Evolutionary conservation across 2,113 vertebrate species (phyloP), one percentile per base, ranked within the genome.

Genomic region (Podarcis muralis): DNA sequence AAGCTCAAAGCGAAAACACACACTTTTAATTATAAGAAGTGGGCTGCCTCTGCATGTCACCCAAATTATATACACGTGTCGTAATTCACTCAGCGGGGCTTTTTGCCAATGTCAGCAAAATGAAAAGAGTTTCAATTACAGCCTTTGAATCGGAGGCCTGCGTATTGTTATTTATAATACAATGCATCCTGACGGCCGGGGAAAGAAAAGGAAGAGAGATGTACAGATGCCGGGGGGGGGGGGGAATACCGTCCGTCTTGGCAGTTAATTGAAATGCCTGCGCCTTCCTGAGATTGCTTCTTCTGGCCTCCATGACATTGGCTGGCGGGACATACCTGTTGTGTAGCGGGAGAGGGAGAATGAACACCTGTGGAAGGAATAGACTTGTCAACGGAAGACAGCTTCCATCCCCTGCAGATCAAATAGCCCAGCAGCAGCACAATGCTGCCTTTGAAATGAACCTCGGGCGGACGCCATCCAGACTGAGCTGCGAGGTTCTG

Each of bases 91-190:
- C 90, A 32, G 30, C 81, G 91, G 92, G 88, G 83, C 93, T 93
- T 79, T 91, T 89, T 0, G 1, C 93, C 94, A 53, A 80, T 93
- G 92, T 96, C 95, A 96, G 95, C 95, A 95, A 90, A 96, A 97
- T 30, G 92, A 94, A 88, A 68, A 95, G 93, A 96, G 94, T 94
- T 93, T 94, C 94, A 94, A 94, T 96, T 94, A 95, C 81, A 96
- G 95, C 92, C 78, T 93, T 93, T 90, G 95, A 95, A 88, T 88
- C 83, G 86, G 88, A n/a, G 23, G 62, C 66, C 87, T 80, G 93
- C 92, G 94, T 95, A 94, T 95, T 95, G 93, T 96, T 96, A 94
- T 95, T 97, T 95, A 95, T 95, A 95, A 95, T 93, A 95, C 87
- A 91, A 87, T 90, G 40, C 90, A 89, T 90, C 90, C 90, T 4